phyloP scores from a whole-genome alignment of 2,113 vertebrate genomes.

The Psammodynastes pulverulentus region DNA sequence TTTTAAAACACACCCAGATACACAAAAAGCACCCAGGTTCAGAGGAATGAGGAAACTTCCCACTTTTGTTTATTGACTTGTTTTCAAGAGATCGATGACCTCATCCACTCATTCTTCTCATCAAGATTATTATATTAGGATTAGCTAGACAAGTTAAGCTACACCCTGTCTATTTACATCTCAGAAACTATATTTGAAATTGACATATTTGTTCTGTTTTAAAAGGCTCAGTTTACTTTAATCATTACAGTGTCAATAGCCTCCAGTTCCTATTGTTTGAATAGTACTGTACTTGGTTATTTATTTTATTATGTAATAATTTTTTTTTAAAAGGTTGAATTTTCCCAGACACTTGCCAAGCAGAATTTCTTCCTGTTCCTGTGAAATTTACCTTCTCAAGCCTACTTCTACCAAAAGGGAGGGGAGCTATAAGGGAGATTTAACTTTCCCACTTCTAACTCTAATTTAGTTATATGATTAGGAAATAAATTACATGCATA shows the following conservation, averaged over 20 bases:
- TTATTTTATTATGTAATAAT: neutral
- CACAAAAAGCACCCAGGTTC: neutral
- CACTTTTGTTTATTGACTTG: neutral
- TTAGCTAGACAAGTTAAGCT: neutral
- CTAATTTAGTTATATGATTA: neutral
- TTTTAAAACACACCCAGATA: neutral
- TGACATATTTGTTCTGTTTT: neutral
- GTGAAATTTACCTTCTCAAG: neutral
- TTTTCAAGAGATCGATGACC: neutral
- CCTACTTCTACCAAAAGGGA: neutral
- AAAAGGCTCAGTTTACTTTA: neutral
- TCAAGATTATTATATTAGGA: neutral
- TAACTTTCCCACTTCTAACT: neutral
- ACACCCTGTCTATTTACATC: neutral
- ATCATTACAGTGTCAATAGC: neutral
- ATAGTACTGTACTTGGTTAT: neutral
- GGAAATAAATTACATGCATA: neutral
- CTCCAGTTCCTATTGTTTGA: neutral
- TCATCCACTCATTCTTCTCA: neutral
- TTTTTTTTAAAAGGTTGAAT: neutral
- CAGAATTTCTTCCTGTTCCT: neutral
- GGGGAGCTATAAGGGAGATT: neutral
- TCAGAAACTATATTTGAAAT: neutral
- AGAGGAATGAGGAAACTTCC: neutral
- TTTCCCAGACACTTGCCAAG: neutral